A percentile compares a stretch with the other conserved stretches of the same genome.
Conservation (phyloP, 2,797 vertebrate species). For the Enteromius afrohamiltoni region DNA sequence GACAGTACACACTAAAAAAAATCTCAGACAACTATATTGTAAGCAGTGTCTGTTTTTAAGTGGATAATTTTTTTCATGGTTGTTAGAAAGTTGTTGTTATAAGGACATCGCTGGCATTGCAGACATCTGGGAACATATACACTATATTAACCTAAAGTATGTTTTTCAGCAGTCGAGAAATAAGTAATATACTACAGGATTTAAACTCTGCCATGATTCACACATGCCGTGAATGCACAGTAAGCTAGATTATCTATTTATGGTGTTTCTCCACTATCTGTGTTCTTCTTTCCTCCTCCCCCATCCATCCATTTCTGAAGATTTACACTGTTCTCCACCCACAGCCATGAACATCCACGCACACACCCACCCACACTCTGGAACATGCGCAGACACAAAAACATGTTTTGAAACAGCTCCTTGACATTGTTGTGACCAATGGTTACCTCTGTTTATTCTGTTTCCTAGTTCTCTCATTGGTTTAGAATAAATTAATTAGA, state of each 20-base stretch:
- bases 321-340: constrained; percentile 57
- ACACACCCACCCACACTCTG: not conserved
- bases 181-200: not conserved
- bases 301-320: constrained; percentile 62
- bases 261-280: constrained; percentile 70
- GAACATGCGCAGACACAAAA: not conserved
- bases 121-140: not conserved
- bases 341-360: not conserved
- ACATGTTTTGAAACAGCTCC: constrained; percentile 1
- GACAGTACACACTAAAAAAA: not conserved
- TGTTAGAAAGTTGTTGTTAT: too few relatives aligned
- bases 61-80: not conserved
- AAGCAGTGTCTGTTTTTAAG: not conserved
- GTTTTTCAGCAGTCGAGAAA: not conserved
- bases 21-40: not conserved
- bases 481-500: constrained; percentile 31
- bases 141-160: not conserved
- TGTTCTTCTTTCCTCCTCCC: constrained; percentile 71
- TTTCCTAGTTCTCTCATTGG: not conserved
- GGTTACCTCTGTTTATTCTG: constrained; percentile 25
- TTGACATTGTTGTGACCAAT: not conserved
- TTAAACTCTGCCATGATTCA: not conserved
- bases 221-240: not conserved
- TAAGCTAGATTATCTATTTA: constrained; percentile 71
- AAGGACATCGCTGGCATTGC: not conserved